Conservation (phyloP, 2,888 invertebrate genomes). For the Napeogenes inachia region DNA sequence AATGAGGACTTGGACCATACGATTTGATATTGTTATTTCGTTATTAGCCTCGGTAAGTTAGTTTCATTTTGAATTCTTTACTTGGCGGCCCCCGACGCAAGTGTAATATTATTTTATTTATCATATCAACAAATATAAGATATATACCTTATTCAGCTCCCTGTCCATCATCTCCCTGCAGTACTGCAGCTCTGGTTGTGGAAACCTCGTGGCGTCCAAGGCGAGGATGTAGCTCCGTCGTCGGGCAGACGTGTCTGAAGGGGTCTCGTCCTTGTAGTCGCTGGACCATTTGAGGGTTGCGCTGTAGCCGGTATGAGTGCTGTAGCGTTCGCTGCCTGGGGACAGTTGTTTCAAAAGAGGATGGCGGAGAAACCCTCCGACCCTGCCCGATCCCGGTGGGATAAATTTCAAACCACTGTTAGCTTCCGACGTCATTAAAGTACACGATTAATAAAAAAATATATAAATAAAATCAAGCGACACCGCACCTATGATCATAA, state of each 20-base stretch:
- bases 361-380: too few relatives aligned
- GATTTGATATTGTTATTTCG: too few relatives aligned
- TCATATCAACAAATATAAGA: neutral
- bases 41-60: too few relatives aligned
- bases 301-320: slow-evolving; percentile 89
- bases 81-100: too few relatives aligned
- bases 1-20: too few relatives aligned
- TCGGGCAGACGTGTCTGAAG: slow-evolving; percentile 82
- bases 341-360: too few relatives aligned
- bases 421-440: too few relatives aligned
- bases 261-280: slow-evolving; percentile 82
- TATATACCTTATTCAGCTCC: slow-evolving; percentile 89
- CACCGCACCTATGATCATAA: slow-evolving; percentile 85
- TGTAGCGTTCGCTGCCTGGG: slow-evolving; percentile 86
- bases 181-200: slow-evolving; percentile 66
- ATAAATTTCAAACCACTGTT: too few relatives aligned
- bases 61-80: too few relatives aligned
- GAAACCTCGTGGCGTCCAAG: slow-evolving; percentile 85
- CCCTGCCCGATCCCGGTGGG: too few relatives aligned
- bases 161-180: slow-evolving; percentile 79
- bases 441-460: neutral
- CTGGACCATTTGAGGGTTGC: slow-evolving; percentile 87
- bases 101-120: too few relatives aligned
- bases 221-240: slow-evolving; percentile 87
- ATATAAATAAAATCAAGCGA: neutral